phyloP scores from a whole-genome alignment of 2,113 vertebrate species.

The Mesoclemmys tuberculata region DNA sequence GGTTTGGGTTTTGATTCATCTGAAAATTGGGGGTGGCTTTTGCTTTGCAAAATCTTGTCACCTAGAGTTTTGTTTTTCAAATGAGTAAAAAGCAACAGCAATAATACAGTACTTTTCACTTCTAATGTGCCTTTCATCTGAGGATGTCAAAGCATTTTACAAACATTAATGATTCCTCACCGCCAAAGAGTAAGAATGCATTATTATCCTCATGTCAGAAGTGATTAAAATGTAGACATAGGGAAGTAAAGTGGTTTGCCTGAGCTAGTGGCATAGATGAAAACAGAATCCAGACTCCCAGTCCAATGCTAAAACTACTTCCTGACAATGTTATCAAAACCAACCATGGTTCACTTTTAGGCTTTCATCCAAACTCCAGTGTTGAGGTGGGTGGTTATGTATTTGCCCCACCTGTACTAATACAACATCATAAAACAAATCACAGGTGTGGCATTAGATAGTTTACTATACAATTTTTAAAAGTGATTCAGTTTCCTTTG shows the following conservation, averaged over 20 bases:
- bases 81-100: neutral
- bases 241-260: neutral
- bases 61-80: constrained; percentile 29
- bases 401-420: neutral
- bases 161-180: neutral
- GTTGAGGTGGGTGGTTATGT: neutral
- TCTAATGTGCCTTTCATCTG: constrained; percentile 15
- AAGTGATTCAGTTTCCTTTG: neutral
- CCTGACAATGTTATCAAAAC: accelerated
- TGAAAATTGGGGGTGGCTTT: neutral
- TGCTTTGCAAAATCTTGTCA: constrained; percentile 18
- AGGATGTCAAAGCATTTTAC: neutral
- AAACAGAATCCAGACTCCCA: neutral
- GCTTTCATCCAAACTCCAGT: neutral
- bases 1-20: neutral
- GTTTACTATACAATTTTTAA: neutral
- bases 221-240: neutral
- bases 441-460: neutral
- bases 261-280: neutral
- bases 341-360: neutral
- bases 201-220: neutral
- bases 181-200: neutral
- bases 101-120: constrained; percentile 21
- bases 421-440: neutral
- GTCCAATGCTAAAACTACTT: neutral